Evolutionary conservation across 2,888 invertebrate genomes (phyloP).

Genomic region (Neoascia interrupta): DNA sequence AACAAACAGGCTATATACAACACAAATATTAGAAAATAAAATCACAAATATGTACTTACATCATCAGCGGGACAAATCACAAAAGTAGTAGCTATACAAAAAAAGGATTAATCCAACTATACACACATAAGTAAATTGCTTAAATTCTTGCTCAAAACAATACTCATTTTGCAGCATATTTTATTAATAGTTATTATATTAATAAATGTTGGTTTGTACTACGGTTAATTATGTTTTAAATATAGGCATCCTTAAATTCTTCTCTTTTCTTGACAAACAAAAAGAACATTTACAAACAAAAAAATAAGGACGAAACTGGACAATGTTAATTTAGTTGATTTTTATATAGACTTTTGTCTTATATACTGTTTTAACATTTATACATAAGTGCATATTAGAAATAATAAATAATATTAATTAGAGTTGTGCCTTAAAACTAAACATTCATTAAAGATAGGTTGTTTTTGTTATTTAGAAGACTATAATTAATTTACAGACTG

Average conservation of each 20-base stretch:
- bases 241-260: too few relatives aligned
- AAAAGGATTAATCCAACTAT: too few relatives aligned
- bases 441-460: conserved; percentile 64
- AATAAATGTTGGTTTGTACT: conserved; percentile 66
- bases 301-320: conserved; percentile 49
- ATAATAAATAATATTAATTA: conserved; percentile 64
- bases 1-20: background rate
- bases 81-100: too few relatives aligned
- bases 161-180: conserved; percentile 54
- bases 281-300: conserved; percentile 41
- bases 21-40: too few relatives aligned
- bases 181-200: conserved; percentile 62
- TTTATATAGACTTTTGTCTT: too few relatives aligned
- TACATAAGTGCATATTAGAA: conserved; percentile 57
- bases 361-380: too few relatives aligned
- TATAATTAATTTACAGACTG: conserved; percentile 49
- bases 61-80: too few relatives aligned
- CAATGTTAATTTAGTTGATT: too few relatives aligned
- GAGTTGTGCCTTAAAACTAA: conserved; percentile 53
- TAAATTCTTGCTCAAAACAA: conserved; percentile 28
- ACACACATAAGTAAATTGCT: background rate
- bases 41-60: too few relatives aligned
- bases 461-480: conserved; percentile 39
- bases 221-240: conserved; percentile 58
- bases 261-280: conserved; percentile 32